phyloP scores from a whole-genome alignment of 2,888 invertebrate genomes.

The Callimorpha dominula region DNA sequence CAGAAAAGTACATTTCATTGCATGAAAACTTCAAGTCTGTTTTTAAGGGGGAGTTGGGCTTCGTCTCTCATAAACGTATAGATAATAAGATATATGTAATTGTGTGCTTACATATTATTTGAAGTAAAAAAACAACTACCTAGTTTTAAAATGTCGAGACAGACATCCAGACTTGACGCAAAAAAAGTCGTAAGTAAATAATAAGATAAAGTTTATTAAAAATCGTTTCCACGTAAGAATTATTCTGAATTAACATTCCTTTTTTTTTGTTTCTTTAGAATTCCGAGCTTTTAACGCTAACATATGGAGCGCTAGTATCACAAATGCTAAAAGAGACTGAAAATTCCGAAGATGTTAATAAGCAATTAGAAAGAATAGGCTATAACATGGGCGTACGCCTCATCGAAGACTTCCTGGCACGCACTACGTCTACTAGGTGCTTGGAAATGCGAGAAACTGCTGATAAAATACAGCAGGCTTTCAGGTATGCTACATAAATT shows the following conservation, averaged over 20 bases:
- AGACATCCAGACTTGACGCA: constrained; percentile 90
- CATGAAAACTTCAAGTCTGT: background rate
- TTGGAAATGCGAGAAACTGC: constrained; percentile 98
- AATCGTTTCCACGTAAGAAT: constrained; percentile 5
- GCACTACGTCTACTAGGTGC: constrained; percentile 95
- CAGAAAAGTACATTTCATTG: background rate
- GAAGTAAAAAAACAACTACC: background rate
- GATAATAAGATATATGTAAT: background rate
- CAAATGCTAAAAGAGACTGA: constrained; percentile 99
- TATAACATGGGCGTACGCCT: constrained; percentile 99
- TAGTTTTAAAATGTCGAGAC: constrained; percentile 87
- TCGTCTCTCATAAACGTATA: background rate
- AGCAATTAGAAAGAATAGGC: constrained; percentile 97
- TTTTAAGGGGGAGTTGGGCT: background rate
- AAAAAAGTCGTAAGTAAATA: constrained; percentile 91
- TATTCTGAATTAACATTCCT: background rate
- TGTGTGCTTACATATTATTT: background rate
- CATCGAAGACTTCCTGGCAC: constrained; percentile 98
- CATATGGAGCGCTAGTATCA: constrained; percentile 98
- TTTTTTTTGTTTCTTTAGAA: constrained; percentile 88
- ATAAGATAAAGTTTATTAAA: background rate
- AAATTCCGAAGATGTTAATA: constrained; percentile 98
- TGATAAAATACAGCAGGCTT: constrained; percentile 95
- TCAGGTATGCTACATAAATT: constrained; percentile 70
- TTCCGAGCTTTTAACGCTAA: constrained; percentile 98